Percentiles rank a stretch among this genome's conserved stretches.
Conservation (phyloP, 1,140 invertebrate species). For the Pteromalus puparum region DNA sequence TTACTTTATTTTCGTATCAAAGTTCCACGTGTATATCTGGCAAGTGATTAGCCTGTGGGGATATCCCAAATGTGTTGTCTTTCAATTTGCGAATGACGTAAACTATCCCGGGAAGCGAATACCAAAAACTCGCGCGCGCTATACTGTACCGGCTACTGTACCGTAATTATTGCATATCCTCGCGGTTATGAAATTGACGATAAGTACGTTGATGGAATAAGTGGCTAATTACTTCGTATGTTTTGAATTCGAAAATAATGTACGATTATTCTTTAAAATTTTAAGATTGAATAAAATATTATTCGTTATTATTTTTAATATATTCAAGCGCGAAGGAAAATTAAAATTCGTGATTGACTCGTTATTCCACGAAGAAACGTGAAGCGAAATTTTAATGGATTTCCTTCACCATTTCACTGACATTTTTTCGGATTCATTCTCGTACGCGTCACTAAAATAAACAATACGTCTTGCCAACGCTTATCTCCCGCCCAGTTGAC, state of each 20-base stretch:
- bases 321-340: not conserved
- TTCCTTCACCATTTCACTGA: slow-evolving; percentile 10
- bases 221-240: not conserved
- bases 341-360: not conserved
- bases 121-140: not conserved
- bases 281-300: no score
- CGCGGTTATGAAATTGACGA: not conserved
- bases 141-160: not conserved
- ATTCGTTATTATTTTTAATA: not conserved
- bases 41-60: not conserved
- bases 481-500: slow-evolving; percentile 16
- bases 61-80: not conserved
- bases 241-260: not conserved
- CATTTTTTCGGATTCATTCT: slow-evolving; percentile 51
- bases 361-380: not conserved
- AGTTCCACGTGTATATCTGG: slow-evolving; percentile 7
- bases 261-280: no score
- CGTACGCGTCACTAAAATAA: slow-evolving; percentile 52
- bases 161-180: not conserved
- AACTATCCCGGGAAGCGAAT: not conserved
- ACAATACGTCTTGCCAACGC: slow-evolving; percentile 32
- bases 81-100: slow-evolving; percentile 28
- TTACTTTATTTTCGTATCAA: not conserved
- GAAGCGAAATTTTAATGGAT: slow-evolving; percentile 29
- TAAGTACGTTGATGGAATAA: not conserved